phyloP scores from a whole-genome alignment of 2,797 vertebrate species.

The Craterocephalus amniculus region DNA sequence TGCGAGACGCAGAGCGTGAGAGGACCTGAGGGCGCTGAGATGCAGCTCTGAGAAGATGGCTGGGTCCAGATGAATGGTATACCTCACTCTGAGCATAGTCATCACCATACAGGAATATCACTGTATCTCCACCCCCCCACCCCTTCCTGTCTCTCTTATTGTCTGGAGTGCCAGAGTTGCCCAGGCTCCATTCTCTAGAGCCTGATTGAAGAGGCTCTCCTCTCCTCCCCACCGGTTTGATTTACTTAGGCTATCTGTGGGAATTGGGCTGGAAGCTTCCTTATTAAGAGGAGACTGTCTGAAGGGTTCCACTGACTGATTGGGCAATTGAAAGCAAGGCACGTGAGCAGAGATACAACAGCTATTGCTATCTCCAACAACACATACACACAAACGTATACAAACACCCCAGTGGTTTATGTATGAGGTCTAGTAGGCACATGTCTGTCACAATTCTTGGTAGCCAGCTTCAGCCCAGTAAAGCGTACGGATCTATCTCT shows the following conservation, averaged over 20 bases:
- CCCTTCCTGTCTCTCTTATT: slow-evolving; percentile 56
- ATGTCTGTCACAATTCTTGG: slow-evolving; percentile 75
- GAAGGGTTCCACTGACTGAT: slow-evolving; percentile 81
- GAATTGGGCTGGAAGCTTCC: slow-evolving; percentile 80
- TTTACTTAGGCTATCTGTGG: slow-evolving; percentile 80
- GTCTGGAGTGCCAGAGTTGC: slow-evolving; percentile 71
- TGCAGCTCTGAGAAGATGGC: slow-evolving; percentile 58
- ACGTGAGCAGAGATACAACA: slow-evolving; percentile 73
- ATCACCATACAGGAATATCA: slow-evolving; percentile 73
- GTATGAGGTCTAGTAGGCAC: slow-evolving; percentile 74
- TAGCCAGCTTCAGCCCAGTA: slow-evolving; percentile 75
- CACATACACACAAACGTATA: slow-evolving; percentile 52
- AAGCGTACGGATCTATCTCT: slow-evolving; percentile 73
- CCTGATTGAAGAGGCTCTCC: slow-evolving; percentile 79
- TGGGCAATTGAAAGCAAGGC: slow-evolving; percentile 75
- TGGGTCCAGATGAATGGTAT: slow-evolving; percentile 63
- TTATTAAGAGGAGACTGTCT: slow-evolving; percentile 81
- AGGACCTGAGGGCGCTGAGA: slow-evolving; percentile 61
- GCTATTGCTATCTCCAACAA: slow-evolving; percentile 55
- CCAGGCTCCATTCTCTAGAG: slow-evolving; percentile 74
- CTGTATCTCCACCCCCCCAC: slow-evolving; percentile 50
- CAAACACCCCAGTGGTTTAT: slow-evolving; percentile 76
- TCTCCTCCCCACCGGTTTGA: slow-evolving; percentile 77
- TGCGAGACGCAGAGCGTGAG: slow-evolving; percentile 46
- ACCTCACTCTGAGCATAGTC: slow-evolving; percentile 65